Evolutionary conservation across 1,140 invertebrate species (phyloP), one percentile per base, ranked within the genome.

Genomic region (Eufriesea mexicana): DNA sequence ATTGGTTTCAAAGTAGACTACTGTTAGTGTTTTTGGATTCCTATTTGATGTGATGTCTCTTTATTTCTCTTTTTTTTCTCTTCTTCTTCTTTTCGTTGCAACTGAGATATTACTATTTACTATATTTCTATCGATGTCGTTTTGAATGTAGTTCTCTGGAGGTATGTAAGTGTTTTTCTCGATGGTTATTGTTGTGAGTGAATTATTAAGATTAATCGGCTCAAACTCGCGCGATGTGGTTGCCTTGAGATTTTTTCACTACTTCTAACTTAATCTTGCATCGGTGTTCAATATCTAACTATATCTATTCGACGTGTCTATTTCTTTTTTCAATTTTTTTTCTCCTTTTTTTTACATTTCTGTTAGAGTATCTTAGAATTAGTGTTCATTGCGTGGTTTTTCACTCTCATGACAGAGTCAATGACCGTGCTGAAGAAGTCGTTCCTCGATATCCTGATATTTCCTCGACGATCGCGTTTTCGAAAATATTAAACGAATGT

Each of bases 41-140:
- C 86, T 90, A 90, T 94, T 12, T 91, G 89, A 86, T 94, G 93
- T 94, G 90, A 86, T 93, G 91, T 93, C 90, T 79, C 90, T 89
- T 86, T 74, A 59, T 83, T 78, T 71, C 59, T 80, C 81, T 79
- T 61, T 45, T 25, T 47, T 49, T 49, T 35, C 20, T 79, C 25
- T 79, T 76, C 59, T 80, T 82, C 84, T 61, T 78, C 54, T 81
- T 79, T 62, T 79, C 76, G 85, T 55, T 91, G 83, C 82, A 87
- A 87, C 77, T 68, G 83, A 91, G 76, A 83, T 35, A 35, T 88
- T 90, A 28, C 45, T 70, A 70, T 70, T 70, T 70, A 89, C 47
- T 62, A 80, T 85, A 88, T 84, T 90, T 89, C 79, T 90, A 90
- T 93, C 86, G 86, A 72, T 92, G 91, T 92, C 89, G 89, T 93